phyloP scores from a whole-genome alignment of 1,140 invertebrate species.

The Polyergus mexicanus region DNA sequence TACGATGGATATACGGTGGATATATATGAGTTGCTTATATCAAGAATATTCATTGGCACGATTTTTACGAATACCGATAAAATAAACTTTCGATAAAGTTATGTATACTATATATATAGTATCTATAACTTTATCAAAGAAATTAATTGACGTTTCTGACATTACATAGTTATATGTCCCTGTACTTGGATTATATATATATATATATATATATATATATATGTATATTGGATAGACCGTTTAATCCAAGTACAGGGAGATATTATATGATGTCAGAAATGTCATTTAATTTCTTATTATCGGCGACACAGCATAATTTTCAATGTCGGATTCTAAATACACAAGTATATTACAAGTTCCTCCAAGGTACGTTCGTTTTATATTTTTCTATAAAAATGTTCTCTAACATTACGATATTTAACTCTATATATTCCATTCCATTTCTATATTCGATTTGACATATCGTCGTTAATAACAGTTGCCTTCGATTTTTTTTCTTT shows the following conservation, averaged over 20 bases:
- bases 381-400: background rate
- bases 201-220: background rate
- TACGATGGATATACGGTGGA: background rate
- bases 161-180: too few relatives aligned
- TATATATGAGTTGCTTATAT: conserved; percentile 17
- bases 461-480: conserved; percentile 44
- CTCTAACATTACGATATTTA: background rate
- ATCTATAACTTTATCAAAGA: too few relatives aligned
- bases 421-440: background rate
- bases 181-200: too few relatives aligned
- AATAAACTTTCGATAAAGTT: conserved; percentile 37
- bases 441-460: conserved; percentile 16
- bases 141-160: too few relatives aligned
- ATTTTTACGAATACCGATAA: conserved; percentile 21
- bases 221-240: background rate
- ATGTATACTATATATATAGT: background rate
- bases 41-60: conserved; percentile 44
- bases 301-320: background rate
- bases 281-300: background rate
- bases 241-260: background rate
- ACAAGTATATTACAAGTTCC: background rate
- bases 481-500: conserved; percentile 16
- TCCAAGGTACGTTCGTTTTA: background rate
- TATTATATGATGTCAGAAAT: conserved; percentile 3
- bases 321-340: background rate